A percentile compares a stretch with the other conserved stretches of the same genome.
These are phyloP conservation scores for Thunnus maccoyii DNA, from an alignment of 2,113 vertebrate species.

Conservation along the genomic window DNA sequence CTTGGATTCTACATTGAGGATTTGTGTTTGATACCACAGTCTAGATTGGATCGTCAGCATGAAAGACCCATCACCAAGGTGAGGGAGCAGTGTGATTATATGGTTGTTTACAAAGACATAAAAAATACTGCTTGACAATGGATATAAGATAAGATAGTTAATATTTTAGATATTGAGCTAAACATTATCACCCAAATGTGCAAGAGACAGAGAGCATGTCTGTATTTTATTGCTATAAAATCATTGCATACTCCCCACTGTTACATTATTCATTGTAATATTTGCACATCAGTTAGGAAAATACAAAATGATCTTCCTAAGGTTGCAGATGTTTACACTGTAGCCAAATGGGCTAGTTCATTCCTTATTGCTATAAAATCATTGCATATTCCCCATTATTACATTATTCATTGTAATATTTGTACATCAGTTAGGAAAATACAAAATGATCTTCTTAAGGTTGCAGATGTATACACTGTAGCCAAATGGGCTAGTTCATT, in stretches of 20 bases:
- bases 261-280: neutral
- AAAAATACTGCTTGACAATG: neutral
- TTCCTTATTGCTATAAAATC: neutral
- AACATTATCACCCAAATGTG: neutral
- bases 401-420: neutral
- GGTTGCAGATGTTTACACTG: slow-evolving; percentile 25
- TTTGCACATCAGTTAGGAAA: neutral
- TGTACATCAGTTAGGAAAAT: neutral
- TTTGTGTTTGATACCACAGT: slow-evolving; percentile 34
- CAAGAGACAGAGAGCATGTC: neutral
- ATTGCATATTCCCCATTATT: neutral
- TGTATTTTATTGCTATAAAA: neutral
- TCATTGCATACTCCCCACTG: neutral
- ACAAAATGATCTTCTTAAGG: neutral
- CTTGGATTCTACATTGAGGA: slow-evolving; percentile 58
- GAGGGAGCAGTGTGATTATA: slow-evolving; percentile 39
- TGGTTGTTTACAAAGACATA: neutral
- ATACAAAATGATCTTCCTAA: neutral
- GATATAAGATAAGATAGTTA: neutral
- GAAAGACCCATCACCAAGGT: slow-evolving; percentile 73
- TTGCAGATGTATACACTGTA: slow-evolving; percentile 27
- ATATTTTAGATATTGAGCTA: neutral
- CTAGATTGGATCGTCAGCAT: slow-evolving; percentile 46
- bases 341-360: slow-evolving; percentile 21
- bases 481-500: slow-evolving; percentile 46